Percentiles rank a stretch among this genome's conserved stretches.
These are phyloP conservation scores for Rhopalosiphum padi DNA, from an alignment of 1,140 invertebrate species.

Conservation along the genomic window DNA sequence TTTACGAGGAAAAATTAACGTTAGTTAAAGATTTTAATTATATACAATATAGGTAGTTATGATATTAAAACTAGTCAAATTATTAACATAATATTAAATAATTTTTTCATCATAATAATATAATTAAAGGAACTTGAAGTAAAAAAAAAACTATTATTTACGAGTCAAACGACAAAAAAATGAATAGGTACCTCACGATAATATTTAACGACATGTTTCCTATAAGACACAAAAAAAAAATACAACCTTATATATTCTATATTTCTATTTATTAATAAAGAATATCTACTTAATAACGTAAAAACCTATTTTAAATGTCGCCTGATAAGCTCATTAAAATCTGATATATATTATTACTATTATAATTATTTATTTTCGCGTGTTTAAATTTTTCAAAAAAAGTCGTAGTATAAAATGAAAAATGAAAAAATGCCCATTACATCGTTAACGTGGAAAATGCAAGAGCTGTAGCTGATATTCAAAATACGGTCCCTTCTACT, in stretches of 20 bases:
- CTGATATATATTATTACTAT: too few relatives aligned
- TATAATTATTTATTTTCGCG: too few relatives aligned
- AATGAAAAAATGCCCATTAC: too few relatives aligned
- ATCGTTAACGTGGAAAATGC: too few relatives aligned
- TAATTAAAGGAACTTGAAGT: background rate
- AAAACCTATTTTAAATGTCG: background rate
- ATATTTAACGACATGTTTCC: background rate
- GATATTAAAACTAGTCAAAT: background rate
- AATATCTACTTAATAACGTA: background rate
- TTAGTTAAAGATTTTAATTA: background rate
- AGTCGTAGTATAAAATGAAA: too few relatives aligned
- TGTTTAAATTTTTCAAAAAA: too few relatives aligned
- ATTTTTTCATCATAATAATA: background rate
- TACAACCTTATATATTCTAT: background rate
- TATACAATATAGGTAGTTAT: background rate
- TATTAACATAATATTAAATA: too few relatives aligned
- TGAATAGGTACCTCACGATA: background rate
- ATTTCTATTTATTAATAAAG: background rate
- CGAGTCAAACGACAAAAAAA: background rate
- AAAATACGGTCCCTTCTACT: too few relatives aligned
- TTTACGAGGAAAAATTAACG: background rate
- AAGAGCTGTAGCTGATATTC: too few relatives aligned
- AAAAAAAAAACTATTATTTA: background rate
- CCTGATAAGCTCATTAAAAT: background rate
- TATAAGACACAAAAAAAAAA: background rate